Conservation (phyloP, 1,140 invertebrate species). For the Anastrepha obliqua region DNA sequence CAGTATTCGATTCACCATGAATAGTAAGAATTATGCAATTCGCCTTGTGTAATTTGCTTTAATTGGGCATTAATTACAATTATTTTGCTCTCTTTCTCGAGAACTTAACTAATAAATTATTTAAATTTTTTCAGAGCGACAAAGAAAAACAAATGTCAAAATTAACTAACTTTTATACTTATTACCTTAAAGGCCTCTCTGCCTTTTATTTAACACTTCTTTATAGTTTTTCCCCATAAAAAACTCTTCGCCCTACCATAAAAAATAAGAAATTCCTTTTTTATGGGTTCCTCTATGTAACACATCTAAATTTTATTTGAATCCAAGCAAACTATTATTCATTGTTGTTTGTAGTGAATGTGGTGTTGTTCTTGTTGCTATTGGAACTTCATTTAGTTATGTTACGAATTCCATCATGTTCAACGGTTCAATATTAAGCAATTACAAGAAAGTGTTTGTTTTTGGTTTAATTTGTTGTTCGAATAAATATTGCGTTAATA, state of each 20-base stretch:
- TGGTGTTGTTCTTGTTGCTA: constrained; percentile 51
- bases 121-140: too few relatives aligned
- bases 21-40: too few relatives aligned
- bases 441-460: constrained; percentile 53
- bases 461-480: constrained; percentile 30
- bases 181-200: too few relatives aligned
- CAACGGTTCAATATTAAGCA: constrained; percentile 53
- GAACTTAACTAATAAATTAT: too few relatives aligned
- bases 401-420: constrained; percentile 51
- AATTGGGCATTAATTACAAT: too few relatives aligned
- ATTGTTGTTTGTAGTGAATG: constrained; percentile 40
- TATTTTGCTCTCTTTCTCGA: too few relatives aligned
- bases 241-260: neutral
- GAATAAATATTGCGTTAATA: constrained; percentile 54
- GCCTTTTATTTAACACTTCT: too few relatives aligned
- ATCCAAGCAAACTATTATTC: constrained; percentile 70
- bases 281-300: constrained; percentile 70
- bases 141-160: too few relatives aligned
- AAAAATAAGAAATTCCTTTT: constrained; percentile 53
- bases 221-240: too few relatives aligned
- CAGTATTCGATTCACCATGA: too few relatives aligned
- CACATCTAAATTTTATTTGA: constrained; percentile 71
- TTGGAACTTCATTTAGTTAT: constrained; percentile 55
- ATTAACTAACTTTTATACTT: too few relatives aligned
- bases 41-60: too few relatives aligned